These are phyloP conservation scores for Porites rus DNA, from an alignment of 92 coral and sea anemone genomes.

Conservation along the genomic window DNA sequence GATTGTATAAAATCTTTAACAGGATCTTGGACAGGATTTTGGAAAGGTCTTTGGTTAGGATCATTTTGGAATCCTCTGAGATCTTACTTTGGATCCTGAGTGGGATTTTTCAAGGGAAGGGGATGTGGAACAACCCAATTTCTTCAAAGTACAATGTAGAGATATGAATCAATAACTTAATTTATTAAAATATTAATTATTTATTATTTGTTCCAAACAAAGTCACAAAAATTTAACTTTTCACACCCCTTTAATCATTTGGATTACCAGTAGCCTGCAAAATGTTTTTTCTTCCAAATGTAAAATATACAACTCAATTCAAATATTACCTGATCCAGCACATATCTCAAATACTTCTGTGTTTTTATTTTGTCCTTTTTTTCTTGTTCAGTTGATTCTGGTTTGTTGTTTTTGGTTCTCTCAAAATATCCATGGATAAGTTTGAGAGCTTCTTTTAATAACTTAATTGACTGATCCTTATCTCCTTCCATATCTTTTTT, in stretches of 20 bases:
- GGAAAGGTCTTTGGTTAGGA: no score
- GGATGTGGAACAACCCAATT: no score
- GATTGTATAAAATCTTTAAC: no score
- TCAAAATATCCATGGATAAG: slow-evolving; percentile 63
- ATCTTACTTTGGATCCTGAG: no score
- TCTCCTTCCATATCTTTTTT: slow-evolving; percentile 49
- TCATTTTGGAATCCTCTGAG: no score
- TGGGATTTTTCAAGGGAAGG: no score
- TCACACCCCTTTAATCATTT: background rate
- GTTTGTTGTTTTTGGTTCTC: slow-evolving; percentile 11
- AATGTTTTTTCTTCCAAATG: background rate
- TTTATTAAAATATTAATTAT: no score
- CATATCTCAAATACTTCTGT: slow-evolving; percentile 63
- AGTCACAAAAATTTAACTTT: no score
- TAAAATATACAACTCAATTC: background rate
- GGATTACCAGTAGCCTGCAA: background rate
- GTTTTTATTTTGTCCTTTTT: slow-evolving; percentile 51
- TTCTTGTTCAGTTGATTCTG: slow-evolving; percentile 32
- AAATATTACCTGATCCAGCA: slow-evolving; percentile 60
- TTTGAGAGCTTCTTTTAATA: slow-evolving; percentile 62
- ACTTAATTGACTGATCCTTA: slow-evolving; percentile 46
- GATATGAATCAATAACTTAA: no score
- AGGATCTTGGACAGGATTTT: no score
- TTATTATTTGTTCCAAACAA: no score
- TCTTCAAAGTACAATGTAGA: no score